Conservation (phyloP, 2,113 vertebrate genomes). For the Platichthys stellatus region DNA sequence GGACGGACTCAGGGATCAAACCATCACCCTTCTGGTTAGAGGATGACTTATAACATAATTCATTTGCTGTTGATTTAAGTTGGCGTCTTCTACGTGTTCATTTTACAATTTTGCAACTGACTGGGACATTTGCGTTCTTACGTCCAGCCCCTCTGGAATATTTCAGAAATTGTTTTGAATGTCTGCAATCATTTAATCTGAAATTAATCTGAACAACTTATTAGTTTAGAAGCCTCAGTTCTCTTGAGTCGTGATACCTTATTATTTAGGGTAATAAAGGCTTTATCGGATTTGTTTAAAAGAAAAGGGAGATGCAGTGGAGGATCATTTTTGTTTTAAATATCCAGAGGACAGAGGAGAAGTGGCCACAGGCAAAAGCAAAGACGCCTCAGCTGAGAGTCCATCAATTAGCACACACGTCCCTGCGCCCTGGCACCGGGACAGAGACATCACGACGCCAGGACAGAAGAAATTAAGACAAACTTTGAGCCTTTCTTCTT, state of each 20-base stretch:
- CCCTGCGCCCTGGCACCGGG: conserved; percentile 62
- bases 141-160: no score
- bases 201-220: background rate
- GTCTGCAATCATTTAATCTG: background rate
- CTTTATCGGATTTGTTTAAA: conserved; percentile 39
- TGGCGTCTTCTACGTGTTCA: no score
- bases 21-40: no score
- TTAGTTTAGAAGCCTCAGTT: background rate
- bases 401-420: conserved; percentile 70
- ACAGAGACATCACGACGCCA: conserved; percentile 50
- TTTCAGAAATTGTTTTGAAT: background rate
- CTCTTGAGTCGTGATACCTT: conserved; percentile 1
- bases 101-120: no score
- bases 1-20: no score
- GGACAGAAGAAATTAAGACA: conserved; percentile 60
- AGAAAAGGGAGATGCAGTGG: background rate
- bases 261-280: no score
- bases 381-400: conserved; percentile 49
- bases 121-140: no score
- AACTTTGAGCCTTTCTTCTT: conserved; percentile 57
- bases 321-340: conserved; percentile 56
- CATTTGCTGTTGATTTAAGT: no score
- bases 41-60: no score
- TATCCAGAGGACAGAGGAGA: conserved; percentile 51
- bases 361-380: conserved; percentile 56